Percentiles rank a stretch among this genome's conserved stretches.
Evolutionary conservation across 2,113 vertebrate species (phyloP).

Genomic region (pig (Sus scrofa)): DNA sequence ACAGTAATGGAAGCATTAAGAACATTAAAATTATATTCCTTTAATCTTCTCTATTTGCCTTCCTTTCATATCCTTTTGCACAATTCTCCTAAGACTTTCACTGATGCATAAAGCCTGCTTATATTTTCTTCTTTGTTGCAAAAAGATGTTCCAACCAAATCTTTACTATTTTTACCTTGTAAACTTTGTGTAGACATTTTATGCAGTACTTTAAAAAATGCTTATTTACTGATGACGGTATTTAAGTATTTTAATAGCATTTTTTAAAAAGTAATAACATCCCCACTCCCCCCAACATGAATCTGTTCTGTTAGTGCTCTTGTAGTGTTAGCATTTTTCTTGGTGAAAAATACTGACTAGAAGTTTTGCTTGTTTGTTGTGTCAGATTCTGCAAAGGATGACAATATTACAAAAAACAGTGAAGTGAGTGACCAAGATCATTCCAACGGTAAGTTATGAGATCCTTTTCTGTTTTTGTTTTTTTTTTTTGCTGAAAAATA

Average conservation of each 20-base stretch:
- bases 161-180: neutral
- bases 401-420: conserved; percentile 52
- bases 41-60: conserved; percentile 47
- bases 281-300: neutral
- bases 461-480: neutral
- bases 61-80: neutral
- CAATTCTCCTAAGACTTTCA: conserved; percentile 35
- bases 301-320: neutral
- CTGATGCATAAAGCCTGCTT: neutral
- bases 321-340: neutral
- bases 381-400: conserved; percentile 83
- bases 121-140: conserved; percentile 13
- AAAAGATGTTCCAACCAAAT: neutral
- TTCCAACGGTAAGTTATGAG: conserved; percentile 80
- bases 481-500: neutral
- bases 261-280: neutral
- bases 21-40: conserved; percentile 49
- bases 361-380: conserved; percentile 71
- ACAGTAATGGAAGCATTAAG: conserved; percentile 7
- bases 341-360: conserved; percentile 28
- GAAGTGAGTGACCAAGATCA: conserved; percentile 81
- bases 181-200: neutral
- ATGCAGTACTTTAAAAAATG: neutral
- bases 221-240: neutral
- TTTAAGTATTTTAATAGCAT: conserved; percentile 5